Percentiles rank a stretch among this genome's conserved stretches.
Conservation (phyloP, 2,888 invertebrate genomes). For the Chymomyza caudatula region DNA sequence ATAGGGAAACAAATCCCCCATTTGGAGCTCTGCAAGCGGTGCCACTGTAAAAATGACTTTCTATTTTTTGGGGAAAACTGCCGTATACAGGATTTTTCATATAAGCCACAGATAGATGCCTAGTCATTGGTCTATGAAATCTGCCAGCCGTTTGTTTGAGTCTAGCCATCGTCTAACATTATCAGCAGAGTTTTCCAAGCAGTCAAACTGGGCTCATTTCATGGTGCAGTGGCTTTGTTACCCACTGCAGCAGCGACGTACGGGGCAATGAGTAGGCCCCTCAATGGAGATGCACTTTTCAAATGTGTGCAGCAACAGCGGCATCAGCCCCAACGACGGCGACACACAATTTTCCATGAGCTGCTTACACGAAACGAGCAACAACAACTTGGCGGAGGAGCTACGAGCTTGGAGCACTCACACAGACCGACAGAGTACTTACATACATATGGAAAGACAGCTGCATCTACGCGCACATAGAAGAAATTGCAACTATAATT, state of each 20-base stretch:
- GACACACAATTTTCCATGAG: conserved; percentile 59
- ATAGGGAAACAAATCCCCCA: background rate
- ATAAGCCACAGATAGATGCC: conserved; percentile 38
- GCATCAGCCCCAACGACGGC: conserved; percentile 24
- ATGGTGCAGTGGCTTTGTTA: conserved; percentile 12
- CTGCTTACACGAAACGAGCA: conserved; percentile 21
- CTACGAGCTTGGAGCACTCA: conserved; percentile 35
- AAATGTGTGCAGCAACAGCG: conserved; percentile 55
- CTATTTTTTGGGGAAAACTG: conserved; percentile 62
- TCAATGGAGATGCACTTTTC: conserved; percentile 66
- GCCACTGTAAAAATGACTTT: conserved; percentile 6
- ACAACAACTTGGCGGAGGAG: conserved; percentile 54
- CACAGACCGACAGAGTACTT: conserved; percentile 20
- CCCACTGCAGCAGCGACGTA: background rate
- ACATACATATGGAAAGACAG: conserved; percentile 14
- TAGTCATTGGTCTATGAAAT: conserved; percentile 48
- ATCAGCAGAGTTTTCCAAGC: conserved; percentile 64
- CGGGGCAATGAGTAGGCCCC: conserved; percentile 5
- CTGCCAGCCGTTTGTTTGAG: conserved; percentile 29
- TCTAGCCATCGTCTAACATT: conserved; percentile 45
- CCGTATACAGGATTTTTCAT: conserved; percentile 61
- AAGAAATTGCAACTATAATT: conserved; percentile 61
- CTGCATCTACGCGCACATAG: conserved; percentile 61
- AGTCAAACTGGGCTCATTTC: conserved; percentile 60
- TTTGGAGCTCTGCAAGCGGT: conserved; percentile 18